Evolutionary conservation across 37 sponge, comb jelly and placozoan species (phyloP).

Genomic region (Spongia lamella): DNA sequence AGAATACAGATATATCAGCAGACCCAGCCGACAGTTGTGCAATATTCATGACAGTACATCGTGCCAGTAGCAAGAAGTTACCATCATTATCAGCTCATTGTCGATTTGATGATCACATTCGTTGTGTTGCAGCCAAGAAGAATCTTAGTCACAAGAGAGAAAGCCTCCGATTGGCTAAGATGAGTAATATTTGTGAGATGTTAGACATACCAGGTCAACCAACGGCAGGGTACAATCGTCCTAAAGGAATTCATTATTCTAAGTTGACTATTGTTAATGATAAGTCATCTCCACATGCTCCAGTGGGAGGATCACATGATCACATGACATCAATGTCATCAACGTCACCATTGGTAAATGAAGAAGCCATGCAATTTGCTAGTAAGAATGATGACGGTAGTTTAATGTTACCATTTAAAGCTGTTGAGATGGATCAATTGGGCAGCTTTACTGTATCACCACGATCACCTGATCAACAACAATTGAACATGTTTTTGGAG

Average conservation of each 20-base stretch:
- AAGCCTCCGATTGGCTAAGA: slow-evolving; percentile 53
- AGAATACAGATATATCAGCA: slow-evolving; percentile 74
- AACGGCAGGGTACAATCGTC: neutral
- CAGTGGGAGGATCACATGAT: too few species aligned
- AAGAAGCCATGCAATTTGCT: too few species aligned
- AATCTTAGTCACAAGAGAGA: slow-evolving; percentile 63
- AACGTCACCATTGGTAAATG: too few species aligned
- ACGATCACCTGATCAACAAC: too few species aligned
- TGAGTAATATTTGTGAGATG: slow-evolving; percentile 46
- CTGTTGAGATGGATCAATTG: too few species aligned
- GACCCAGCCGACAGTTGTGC: slow-evolving; percentile 71
- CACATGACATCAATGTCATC: too few species aligned
- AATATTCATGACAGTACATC: slow-evolving; percentile 61
- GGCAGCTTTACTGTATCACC: too few species aligned
- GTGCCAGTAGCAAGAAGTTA: slow-evolving; percentile 15
- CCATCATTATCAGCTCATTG: slow-evolving; percentile 69
- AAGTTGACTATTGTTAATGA: neutral
- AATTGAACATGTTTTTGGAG: too few species aligned
- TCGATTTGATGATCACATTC: slow-evolving; percentile 85
- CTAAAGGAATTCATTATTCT: neutral
- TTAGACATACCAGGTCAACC: slow-evolving; percentile 49
- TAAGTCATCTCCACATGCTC: too few species aligned
- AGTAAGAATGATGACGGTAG: too few species aligned
- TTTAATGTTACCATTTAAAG: too few species aligned
- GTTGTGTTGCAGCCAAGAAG: slow-evolving; percentile 78